Percentiles rank a stretch among this genome's conserved stretches.
Conservation (phyloP, 1,140 invertebrate genomes). For the Nasonia giraulti region DNA sequence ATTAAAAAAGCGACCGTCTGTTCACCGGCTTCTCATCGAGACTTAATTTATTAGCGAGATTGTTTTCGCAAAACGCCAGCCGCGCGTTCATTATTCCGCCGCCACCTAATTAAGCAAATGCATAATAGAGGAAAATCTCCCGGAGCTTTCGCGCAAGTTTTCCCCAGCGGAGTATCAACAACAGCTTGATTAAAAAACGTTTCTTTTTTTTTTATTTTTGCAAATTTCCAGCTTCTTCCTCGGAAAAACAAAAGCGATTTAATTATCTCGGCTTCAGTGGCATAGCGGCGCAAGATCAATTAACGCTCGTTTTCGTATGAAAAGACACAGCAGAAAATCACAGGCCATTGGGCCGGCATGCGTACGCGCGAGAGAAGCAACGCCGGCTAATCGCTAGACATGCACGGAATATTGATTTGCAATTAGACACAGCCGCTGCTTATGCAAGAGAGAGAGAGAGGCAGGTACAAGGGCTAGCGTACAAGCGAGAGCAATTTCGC, state of each 20-base stretch:
- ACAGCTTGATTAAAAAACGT: neutral
- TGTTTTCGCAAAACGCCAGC: neutral
- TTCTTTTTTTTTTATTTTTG: neutral
- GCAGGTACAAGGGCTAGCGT: neutral
- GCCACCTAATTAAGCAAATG: neutral
- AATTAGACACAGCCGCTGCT: conserved; percentile 47
- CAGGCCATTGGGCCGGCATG: neutral
- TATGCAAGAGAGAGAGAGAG: conserved; percentile 5
- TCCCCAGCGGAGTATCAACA: too few relatives aligned
- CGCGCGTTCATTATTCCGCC: neutral
- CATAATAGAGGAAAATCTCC: neutral
- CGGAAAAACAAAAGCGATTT: too few relatives aligned
- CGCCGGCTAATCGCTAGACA: conserved; percentile 18
- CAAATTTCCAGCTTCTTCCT: too few relatives aligned
- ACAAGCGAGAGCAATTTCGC: conserved; percentile 34
- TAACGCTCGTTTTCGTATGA: neutral
- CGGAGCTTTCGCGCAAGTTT: neutral
- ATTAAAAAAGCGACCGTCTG: neutral
- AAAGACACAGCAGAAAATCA: neutral
- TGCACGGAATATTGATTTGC: conserved; percentile 40
- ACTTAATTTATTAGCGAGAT: neutral
- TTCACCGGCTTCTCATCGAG: neutral
- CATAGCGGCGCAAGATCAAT: too few relatives aligned
- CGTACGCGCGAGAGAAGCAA: neutral
- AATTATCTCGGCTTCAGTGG: too few relatives aligned